These are phyloP conservation scores for Campylomormyrus tamandua DNA, from an alignment of 2,113 vertebrate genomes.

Conservation along the genomic window DNA sequence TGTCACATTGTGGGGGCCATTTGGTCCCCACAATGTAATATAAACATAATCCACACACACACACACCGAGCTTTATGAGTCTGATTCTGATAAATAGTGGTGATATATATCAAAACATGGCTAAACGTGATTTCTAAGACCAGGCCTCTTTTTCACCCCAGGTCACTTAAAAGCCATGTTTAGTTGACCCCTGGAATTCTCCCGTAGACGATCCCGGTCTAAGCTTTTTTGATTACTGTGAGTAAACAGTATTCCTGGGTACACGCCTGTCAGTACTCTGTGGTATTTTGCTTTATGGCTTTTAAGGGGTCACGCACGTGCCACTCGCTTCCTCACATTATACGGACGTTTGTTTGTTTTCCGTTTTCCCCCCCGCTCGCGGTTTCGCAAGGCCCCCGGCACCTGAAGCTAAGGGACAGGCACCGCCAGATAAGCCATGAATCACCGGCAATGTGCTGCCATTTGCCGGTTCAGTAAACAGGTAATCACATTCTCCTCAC, in stretches of 20 bases:
- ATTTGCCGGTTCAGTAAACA: neutral
- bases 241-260: neutral
- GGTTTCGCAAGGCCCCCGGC: neutral
- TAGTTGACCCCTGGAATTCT: neutral
- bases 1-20: neutral
- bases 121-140: neutral
- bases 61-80: neutral
- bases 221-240: slow-evolving; percentile 1
- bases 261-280: neutral
- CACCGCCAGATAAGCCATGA: neutral
- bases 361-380: neutral
- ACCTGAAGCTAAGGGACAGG: neutral
- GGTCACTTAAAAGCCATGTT: neutral
- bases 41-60: neutral
- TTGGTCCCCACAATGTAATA: neutral
- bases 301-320: neutral
- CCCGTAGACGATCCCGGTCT: neutral
- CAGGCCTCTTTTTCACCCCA: neutral
- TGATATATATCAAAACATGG: neutral
- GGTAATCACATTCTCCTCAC: slow-evolving; percentile 10
- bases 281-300: neutral
- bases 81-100: neutral
- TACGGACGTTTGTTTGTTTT: neutral
- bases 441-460: neutral
- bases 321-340: neutral